A percentile compares a stretch with the other conserved stretches of the same genome.
Conservation (phyloP, 2,797 vertebrate species). For the Choloepus didactylus region DNA sequence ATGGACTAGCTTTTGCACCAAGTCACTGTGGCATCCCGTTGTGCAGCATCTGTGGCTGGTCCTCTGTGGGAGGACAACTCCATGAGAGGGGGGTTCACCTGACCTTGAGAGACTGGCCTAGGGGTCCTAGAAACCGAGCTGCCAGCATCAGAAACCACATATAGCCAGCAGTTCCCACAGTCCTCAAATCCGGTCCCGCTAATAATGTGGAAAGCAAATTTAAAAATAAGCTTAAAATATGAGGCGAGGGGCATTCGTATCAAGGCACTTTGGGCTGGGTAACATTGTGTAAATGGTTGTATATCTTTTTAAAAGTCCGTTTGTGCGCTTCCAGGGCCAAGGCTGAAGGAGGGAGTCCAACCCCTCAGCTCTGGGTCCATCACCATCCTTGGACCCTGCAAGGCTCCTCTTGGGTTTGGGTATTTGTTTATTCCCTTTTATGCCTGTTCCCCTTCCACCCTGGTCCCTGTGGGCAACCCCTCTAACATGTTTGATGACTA, state of each 20-base stretch:
- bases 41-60: not conserved
- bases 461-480: not conserved
- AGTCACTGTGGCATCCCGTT: not conserved
- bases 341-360: not conserved
- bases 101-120: not conserved
- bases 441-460: not conserved
- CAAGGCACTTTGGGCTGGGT: not conserved
- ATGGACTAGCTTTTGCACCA: not conserved
- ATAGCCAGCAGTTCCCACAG: fast-evolving
- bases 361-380: not conserved
- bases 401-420: not conserved
- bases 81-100: not conserved
- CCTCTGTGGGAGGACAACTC: not conserved
- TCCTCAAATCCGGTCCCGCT: not conserved
- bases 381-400: not conserved
- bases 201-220: not conserved
- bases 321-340: not conserved
- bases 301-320: not conserved
- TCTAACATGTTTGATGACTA: not conserved
- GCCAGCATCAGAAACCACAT: not conserved
- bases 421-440: not conserved
- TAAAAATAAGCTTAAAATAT: not conserved
- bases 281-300: not conserved
- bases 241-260: too few relatives aligned
- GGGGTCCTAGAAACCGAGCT: not conserved